phyloP scores from a whole-genome alignment of 2,888 invertebrate species.

The Polyploca ridens region DNA sequence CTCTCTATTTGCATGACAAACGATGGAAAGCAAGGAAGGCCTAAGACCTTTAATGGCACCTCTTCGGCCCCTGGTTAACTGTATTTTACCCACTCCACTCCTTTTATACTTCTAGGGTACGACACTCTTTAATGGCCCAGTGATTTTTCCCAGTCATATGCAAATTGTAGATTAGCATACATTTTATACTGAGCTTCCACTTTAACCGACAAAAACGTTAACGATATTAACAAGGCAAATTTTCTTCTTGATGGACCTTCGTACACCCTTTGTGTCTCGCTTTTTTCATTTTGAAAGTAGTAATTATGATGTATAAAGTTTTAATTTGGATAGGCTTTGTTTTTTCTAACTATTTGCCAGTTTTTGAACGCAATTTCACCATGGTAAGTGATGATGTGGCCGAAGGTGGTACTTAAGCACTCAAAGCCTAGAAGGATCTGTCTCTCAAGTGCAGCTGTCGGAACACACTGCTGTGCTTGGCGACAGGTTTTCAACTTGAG shows the following conservation, averaged over 20 bases:
- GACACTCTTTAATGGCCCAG: conserved; percentile 71
- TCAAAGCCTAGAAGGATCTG: no score
- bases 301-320: conserved; percentile 24
- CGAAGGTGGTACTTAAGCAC: no score
- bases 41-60: conserved; percentile 73
- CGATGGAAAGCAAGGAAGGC: conserved; percentile 68
- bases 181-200: conserved; percentile 62
- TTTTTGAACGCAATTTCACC: no score
- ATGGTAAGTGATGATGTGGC: no score
- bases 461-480: no score
- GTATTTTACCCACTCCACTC: conserved; percentile 51
- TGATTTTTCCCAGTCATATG: conserved; percentile 78
- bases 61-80: conserved; percentile 58
- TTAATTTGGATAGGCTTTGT: conserved; percentile 1
- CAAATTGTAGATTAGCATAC: conserved; percentile 74
- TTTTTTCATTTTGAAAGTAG: conserved; percentile 27
- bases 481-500: no score
- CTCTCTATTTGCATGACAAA: conserved; percentile 81
- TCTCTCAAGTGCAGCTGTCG: no score
- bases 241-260: conserved; percentile 41
- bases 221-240: conserved; percentile 58
- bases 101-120: conserved; percentile 55
- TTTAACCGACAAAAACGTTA: conserved; percentile 53
- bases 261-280: conserved; percentile 32
- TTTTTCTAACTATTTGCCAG: no score